These are phyloP conservation scores for Sprattus sprattus DNA, from an alignment of 2,113 vertebrate genomes.

Conservation along the genomic window DNA sequence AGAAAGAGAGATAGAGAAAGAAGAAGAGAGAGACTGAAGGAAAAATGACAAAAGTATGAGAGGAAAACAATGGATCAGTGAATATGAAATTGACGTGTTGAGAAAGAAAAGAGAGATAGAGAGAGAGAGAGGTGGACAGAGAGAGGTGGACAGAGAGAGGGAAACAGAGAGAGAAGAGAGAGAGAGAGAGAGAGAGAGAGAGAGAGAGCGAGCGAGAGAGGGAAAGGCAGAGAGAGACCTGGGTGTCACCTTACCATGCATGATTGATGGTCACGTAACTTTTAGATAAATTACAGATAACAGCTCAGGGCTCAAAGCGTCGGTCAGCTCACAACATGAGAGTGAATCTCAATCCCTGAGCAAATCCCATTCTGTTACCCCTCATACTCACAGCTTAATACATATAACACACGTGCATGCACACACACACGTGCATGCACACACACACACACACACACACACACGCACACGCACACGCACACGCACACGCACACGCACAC, in stretches of 20 bases:
- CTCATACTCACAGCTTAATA: not conserved
- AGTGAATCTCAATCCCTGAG: not conserved
- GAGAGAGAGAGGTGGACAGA: not conserved
- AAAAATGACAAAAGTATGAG: constrained; percentile 9
- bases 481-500: too few relatives aligned
- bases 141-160: not conserved
- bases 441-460: not conserved
- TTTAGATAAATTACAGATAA: constrained; percentile 67
- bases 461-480: not conserved
- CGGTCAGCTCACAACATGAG: constrained; percentile 29
- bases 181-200: not conserved
- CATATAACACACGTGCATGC: not conserved
- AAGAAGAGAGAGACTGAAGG: not conserved
- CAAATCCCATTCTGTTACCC: constrained; percentile 12
- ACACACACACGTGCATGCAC: not conserved
- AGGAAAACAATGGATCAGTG: not conserved
- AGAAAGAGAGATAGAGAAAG: constrained; percentile 31
- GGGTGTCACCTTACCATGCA: constrained; percentile 68
- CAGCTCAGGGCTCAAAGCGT: constrained; percentile 60
- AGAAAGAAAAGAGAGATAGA: not conserved
- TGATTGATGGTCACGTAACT: constrained; percentile 66
- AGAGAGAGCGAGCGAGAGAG: constrained; percentile 29
- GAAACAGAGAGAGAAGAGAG: not conserved
- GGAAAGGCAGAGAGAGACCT: constrained; percentile 46
- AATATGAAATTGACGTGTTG: constrained; percentile 20